Evolutionary conservation across 2,888 invertebrate species (phyloP), one percentile per base, ranked within the genome.

Genomic region (Sarcophaga subvicina): DNA sequence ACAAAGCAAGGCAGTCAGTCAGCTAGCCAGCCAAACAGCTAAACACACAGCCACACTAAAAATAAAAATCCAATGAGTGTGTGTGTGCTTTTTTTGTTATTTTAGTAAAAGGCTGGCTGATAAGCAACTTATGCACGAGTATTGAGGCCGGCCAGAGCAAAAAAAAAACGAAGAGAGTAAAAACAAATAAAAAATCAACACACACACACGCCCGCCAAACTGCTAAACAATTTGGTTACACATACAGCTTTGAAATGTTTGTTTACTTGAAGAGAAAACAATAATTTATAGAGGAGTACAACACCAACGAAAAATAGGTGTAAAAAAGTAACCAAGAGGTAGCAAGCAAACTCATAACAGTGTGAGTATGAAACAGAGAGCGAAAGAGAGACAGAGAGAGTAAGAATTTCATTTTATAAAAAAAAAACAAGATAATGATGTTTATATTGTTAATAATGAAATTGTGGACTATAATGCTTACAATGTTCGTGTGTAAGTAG

Each of bases 111-210:
- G 54, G 25, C 71, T 77, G 54, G 25, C 71, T 77, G 79, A 83
- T 83, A 84, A 80, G 54, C 75, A 75, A 75, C 60, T 84, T 76
- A 69, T 64, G 64, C 27, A 75, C 59, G 72, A 76, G 77, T 80
- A 80, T 73, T 83, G 69, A 73, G 80, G 80, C 75, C 80, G 86
- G 69, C 78, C 83, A 78, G 72, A 69, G 49, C 63, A 70, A 27
- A 14, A 70, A 64, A 37, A 77, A 22, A 64, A 17, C 8, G 49
- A 3, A 73, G 67, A 63, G 67, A 76, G 12, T 22, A 69, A 37
- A 71, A 45, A 54, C 14, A 75, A 72, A 69, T 12, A 45, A 66
- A 71, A 66, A 49, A 59, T 14, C 49, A 49, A 49, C 37, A 67
- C 60, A 76, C 22, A 54, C 63, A 37, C 22, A 62, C 49, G 83